Base-by-base conservation (phyloP, 1,140 invertebrate genomes). In the Bombyx mori region DNA sequence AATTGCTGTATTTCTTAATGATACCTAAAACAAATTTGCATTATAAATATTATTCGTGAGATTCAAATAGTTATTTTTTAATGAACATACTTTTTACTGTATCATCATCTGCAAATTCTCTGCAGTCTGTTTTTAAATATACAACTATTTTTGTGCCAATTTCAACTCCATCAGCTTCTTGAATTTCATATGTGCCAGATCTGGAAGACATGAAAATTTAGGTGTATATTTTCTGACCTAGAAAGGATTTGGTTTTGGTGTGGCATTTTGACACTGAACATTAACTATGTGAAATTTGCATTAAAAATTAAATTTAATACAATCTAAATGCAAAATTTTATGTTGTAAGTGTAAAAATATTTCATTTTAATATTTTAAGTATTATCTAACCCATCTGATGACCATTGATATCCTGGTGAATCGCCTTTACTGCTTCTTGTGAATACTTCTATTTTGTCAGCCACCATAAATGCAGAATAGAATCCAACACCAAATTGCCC, bases 401-500 rank as follows among this genome's bases (percentile, higher is more conserved):
- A 88, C 97, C 97, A 99, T 69, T 93, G 92, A 68, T 94, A 92
- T 10, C 95, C 95, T 10, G 90, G 86, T 1, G 92, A 90, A n/a
- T 90, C 89, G 1, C 83, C 71, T 58, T 90, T 90, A 3, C 91
- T 91, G 58, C 90, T 92, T 51, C 87, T 89, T 6, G 97, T 96
- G 73, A 89, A 98, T 0, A 99, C 97, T 77, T 98, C 95, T 10
- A 99, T 96, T 81, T 94, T 95, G 68, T 98, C 93, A 55, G 96
- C 96, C 1, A 99, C 97, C 95, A 99, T 99, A 81, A 99, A 99
- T 1, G 94, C 92, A 48, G 97, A 98, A 77, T 99, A 99, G 82
- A 99, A 99, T 8, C 98, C 98, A 10, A 99, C 98, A 62, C 98
- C 98, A 90, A 99, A 99, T 79, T 99, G 97, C 6, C 98, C 98